These are phyloP conservation scores for Drosophila persimilis DNA, from an alignment of 1,140 invertebrate species.

Conservation along the genomic window DNA sequence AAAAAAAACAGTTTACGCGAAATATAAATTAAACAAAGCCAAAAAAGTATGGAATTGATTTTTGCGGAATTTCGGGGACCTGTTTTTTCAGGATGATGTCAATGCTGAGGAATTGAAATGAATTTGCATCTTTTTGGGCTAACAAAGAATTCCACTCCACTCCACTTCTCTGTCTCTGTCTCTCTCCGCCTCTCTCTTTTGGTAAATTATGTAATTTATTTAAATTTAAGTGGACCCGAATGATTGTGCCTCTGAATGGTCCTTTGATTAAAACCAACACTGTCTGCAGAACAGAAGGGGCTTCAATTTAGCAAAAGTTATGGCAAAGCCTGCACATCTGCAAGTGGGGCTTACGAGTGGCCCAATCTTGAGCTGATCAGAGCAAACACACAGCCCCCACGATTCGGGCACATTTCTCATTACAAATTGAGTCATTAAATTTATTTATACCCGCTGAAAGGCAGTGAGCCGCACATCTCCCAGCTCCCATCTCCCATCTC, in stretches of 20 bases:
- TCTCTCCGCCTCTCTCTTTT: background rate
- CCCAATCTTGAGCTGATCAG: slow-evolving; percentile 22
- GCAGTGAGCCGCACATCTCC: slow-evolving; percentile 27
- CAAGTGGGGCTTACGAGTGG: slow-evolving; percentile 54
- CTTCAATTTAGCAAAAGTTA: slow-evolving; percentile 69
- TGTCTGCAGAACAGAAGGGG: slow-evolving; percentile 44
- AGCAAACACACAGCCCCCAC: slow-evolving; percentile 42
- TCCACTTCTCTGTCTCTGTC: background rate
- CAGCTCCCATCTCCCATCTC: background rate
- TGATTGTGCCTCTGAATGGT: slow-evolving; percentile 40
- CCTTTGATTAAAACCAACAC: slow-evolving; percentile 62
- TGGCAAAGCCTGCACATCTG: slow-evolving; percentile 31
- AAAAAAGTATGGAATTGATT: slow-evolving; percentile 6
- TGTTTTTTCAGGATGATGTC: slow-evolving; percentile 46
- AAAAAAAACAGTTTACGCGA: slow-evolving; percentile 11
- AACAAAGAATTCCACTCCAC: slow-evolving; percentile 24
- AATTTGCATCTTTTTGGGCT: slow-evolving; percentile 34
- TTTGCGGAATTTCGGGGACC: slow-evolving; percentile 48
- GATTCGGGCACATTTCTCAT: slow-evolving; percentile 67
- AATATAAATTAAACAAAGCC: slow-evolving; percentile 13
- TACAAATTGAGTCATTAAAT: slow-evolving; percentile 81
- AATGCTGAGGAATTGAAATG: slow-evolving; percentile 39
- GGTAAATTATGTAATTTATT: slow-evolving; percentile 72
- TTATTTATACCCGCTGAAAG: slow-evolving; percentile 80
- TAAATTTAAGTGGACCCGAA: slow-evolving; percentile 53